Base-by-base conservation (phyloP, 2,797 vertebrate species). In the Galaxias olidus region DNA sequence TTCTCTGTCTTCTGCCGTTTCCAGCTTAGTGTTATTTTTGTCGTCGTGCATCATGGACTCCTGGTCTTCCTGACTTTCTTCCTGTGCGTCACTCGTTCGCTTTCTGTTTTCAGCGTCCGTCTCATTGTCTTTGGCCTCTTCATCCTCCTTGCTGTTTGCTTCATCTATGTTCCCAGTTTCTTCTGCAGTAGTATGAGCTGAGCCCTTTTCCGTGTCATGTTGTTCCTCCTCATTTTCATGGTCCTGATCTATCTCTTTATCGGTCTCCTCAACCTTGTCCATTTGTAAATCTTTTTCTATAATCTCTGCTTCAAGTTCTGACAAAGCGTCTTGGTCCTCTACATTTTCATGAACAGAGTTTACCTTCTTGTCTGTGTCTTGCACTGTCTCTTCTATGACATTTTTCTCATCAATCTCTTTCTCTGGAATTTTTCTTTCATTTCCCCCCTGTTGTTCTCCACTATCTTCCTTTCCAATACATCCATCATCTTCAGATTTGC, bases 51-150 rank as follows among this genome's bases (percentile, higher is more conserved):
- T 59, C 68, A 45, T 59, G 53, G 66, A 66, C 20, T 30, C 30
- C 3, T 75, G 52, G 1, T 72, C 67, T 2, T 61, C 4, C 0
- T 11, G 20, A n/a, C 20, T 4, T 45, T 65, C 55, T 2, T 10
- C 63, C 42, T 75, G 40, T 30, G 48, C 42, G 9, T 1, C 30
- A 47, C 71, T 71, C 10, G 5, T 49, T 68, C 0, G 73, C 80
- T 49, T 65, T 70, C 41, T 88, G 15, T 82, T 83, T 77, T 78
- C 85, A 61, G 58, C 68, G 57, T 82, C 74, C 7, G 77, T 47
- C 13, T 82, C 66, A 18, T 4, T 50, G 18, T 58, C 30, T 40
- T 64, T 30, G 57, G 42, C 7, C 8, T 40, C 62, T 12, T 17
- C 41, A 10, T 56, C 18, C 48, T 41, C 69, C 4, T 65, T 78